phyloP scores from a whole-genome alignment of 2,888 invertebrate species.

The Anticlea derivata region DNA sequence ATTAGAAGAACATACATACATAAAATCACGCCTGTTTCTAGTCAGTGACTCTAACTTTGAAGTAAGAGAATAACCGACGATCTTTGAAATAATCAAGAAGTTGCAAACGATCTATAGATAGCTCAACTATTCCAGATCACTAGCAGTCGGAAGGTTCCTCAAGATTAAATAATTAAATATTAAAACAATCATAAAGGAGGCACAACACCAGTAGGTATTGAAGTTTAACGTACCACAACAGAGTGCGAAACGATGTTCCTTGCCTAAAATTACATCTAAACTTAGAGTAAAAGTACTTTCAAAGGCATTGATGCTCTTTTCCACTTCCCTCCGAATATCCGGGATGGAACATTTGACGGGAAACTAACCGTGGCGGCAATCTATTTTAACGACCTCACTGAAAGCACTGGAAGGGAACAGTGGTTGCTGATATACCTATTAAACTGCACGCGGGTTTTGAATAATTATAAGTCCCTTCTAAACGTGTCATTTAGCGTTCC shows the following conservation, averaged over 20 bases:
- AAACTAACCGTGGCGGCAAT: slow-evolving; percentile 40
- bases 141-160: no score
- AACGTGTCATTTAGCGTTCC: no score
- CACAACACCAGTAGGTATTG: slow-evolving; percentile 33
- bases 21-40: no score
- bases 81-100: no score
- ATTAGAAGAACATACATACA: no score
- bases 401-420: slow-evolving; percentile 1
- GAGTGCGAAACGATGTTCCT: slow-evolving; percentile 50
- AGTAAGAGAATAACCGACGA: no score
- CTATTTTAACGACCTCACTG: slow-evolving; percentile 13
- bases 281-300: slow-evolving; percentile 39
- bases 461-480: not conserved
- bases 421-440: not conserved
- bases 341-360: slow-evolving; percentile 37
- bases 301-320: slow-evolving; percentile 37
- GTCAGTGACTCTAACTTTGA: no score
- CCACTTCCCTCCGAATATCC: slow-evolving; percentile 31
- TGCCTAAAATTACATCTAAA: slow-evolving; percentile 43
- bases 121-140: no score
- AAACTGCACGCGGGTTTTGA: not conserved
- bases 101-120: no score
- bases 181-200: slow-evolving; percentile 1
- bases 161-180: no score
- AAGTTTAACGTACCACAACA: slow-evolving; percentile 40